A percentile compares a stretch with the other conserved stretches of the same genome.
Conservation (phyloP, 2,797 vertebrate species). For the Eulemur coronatus region DNA sequence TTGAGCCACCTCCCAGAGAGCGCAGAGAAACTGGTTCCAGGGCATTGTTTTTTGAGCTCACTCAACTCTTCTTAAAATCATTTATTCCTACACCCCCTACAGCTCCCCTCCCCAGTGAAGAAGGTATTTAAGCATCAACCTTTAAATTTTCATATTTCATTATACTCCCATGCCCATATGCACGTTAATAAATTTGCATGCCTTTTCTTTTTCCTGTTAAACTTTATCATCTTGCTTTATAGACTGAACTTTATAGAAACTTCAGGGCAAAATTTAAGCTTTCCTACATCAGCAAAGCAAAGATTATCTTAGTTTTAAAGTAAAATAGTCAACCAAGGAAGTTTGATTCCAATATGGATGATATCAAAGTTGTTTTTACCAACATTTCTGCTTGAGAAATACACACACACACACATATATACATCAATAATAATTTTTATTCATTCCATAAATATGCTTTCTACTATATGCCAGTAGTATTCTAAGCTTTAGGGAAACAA, state of each 20-base stretch:
- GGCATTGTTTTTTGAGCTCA: not conserved
- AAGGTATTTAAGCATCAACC: not conserved
- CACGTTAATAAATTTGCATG: not conserved
- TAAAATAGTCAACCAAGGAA: not conserved
- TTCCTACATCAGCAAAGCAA: not conserved
- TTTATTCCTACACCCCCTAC: not conserved
- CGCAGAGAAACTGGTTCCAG: not conserved
- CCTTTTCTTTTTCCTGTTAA: not conserved
- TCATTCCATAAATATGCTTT: constrained; percentile 7
- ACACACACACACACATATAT: not conserved
- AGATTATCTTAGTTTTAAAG: constrained; percentile 2
- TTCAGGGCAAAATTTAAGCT: not conserved
- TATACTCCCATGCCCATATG: not conserved
- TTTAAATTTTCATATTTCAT: not conserved
- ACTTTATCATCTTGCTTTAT: not conserved
- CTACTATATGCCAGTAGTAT: not conserved
- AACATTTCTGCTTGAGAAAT: not conserved
- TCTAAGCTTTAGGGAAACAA: not conserved
- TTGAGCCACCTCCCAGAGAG: not conserved
- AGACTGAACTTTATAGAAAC: not conserved
- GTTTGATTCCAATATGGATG: not conserved
- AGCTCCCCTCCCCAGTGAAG: not conserved
- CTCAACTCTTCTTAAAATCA: not conserved
- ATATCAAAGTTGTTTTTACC: not conserved
- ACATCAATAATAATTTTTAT: not conserved